A percentile compares a stretch with the other conserved stretches of the same genome.
These are phyloP conservation scores for Drosophila helvetica DNA, from an alignment of 2,888 invertebrate genomes.

Conservation along the genomic window DNA sequence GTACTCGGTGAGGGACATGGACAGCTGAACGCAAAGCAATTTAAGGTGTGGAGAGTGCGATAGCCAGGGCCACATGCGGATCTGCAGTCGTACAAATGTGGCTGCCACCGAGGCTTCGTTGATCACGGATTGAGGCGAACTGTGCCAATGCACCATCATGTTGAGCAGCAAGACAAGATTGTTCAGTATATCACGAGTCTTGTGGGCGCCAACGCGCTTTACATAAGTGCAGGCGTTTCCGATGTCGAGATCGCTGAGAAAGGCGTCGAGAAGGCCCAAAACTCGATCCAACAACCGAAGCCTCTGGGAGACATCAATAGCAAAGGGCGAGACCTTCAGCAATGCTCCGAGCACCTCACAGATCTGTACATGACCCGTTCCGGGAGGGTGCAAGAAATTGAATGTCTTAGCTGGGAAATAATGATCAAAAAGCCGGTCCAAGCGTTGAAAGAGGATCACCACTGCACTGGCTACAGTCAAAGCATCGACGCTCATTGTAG, in stretches of 20 bases:
- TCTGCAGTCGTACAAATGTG: constrained; percentile 62
- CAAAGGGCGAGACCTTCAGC: constrained; percentile 71
- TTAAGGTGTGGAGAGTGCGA: constrained; percentile 77
- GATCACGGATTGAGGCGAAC: constrained; percentile 66
- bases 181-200: constrained; percentile 71
- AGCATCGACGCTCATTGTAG: not conserved
- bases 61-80: constrained; percentile 82
- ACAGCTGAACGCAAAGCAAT: constrained; percentile 64
- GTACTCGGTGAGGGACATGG: constrained; percentile 79
- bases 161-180: constrained; percentile 75
- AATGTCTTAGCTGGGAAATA: constrained; percentile 60
- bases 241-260: constrained; percentile 70
- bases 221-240: constrained; percentile 74
- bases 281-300: constrained; percentile 69
- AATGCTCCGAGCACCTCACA: constrained; percentile 77
- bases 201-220: constrained; percentile 79
- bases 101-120: constrained; percentile 64
- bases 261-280: constrained; percentile 67
- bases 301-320: constrained; percentile 64
- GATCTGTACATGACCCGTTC: constrained; percentile 61
- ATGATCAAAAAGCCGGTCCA: constrained; percentile 67
- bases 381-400: constrained; percentile 66
- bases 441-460: constrained; percentile 50
- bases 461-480: constrained; percentile 28
- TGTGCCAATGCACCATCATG: constrained; percentile 80